phyloP scores from a whole-genome alignment of 1,140 invertebrate species.

The Medauroidea extradentata region DNA sequence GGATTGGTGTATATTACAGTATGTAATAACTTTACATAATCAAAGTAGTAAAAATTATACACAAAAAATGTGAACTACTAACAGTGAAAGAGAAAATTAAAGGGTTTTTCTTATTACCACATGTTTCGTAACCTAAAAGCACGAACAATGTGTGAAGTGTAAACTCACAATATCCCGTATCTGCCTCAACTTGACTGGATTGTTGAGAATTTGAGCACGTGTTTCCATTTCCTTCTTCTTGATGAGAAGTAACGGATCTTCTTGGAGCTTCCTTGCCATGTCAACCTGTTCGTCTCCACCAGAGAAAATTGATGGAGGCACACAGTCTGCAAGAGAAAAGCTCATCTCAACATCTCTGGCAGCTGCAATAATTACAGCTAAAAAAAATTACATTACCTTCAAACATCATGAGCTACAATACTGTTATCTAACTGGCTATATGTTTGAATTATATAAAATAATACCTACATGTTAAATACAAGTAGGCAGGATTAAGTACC shows the following conservation, averaged over 20 bases:
- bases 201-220: constrained; percentile 71
- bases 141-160: background rate
- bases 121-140: background rate
- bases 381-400: too few relatives aligned
- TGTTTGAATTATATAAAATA: too few relatives aligned
- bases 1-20: too few relatives aligned
- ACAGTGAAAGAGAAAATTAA: too few relatives aligned
- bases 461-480: too few relatives aligned
- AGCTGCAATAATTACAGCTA: too few relatives aligned
- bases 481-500: too few relatives aligned
- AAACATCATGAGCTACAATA: too few relatives aligned
- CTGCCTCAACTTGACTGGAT: constrained; percentile 85
- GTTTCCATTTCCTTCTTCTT: constrained; percentile 82
- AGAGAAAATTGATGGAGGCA: constrained; percentile 66
- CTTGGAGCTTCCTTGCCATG: constrained; percentile 75
- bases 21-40: constrained; percentile 30
- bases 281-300: constrained; percentile 66
- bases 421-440: too few relatives aligned
- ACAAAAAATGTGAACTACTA: too few relatives aligned
- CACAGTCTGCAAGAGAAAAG: constrained; percentile 53
- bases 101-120: too few relatives aligned
- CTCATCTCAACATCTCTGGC: too few relatives aligned
- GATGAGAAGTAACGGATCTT: constrained; percentile 84
- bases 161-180: constrained; percentile 68
- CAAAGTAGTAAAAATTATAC: constrained; percentile 21